Evolutionary conservation across 2,797 vertebrate species (phyloP).

Genomic region (Sebastes vulpes): DNA sequence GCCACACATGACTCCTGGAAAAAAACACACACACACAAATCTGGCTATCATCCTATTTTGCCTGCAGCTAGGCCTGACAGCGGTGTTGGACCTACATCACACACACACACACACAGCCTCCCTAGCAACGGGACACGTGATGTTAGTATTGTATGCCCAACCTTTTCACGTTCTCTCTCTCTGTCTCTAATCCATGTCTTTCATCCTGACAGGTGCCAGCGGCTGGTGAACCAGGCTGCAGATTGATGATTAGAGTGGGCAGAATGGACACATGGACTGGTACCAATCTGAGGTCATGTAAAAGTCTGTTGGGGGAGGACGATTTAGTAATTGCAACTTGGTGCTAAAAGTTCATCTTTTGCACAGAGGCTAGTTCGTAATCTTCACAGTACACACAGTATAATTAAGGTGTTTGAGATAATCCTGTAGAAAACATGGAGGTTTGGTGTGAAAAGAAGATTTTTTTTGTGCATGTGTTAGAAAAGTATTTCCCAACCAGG

Average conservation of each 20-base stretch:
- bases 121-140: conserved; percentile 77
- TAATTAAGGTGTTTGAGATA: conserved; percentile 11
- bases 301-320: conserved; percentile 21
- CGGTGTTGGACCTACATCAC: conserved; percentile 69
- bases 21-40: conserved; percentile 51
- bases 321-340: conserved; percentile 31
- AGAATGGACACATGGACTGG: conserved; percentile 73
- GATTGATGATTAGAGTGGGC: conserved; percentile 78
- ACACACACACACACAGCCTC: conserved; percentile 45
- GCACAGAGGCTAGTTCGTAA: conserved; percentile 4
- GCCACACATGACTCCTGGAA: conserved; percentile 51
- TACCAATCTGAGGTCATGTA: conserved; percentile 70
- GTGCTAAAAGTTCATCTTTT: conserved; percentile 42
- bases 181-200: conserved; percentile 79
- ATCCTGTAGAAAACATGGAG: not conserved
- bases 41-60: conserved; percentile 74
- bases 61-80: conserved; percentile 75
- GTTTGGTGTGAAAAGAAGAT: not conserved
- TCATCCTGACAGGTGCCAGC: conserved; percentile 82
- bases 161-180: conserved; percentile 72
- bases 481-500: not conserved
- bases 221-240: conserved; percentile 73
- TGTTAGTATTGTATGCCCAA: conserved; percentile 72
- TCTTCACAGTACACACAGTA: not conserved
- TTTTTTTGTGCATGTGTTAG: not conserved